phyloP scores from a whole-genome alignment of 1,140 invertebrate genomes.

The Thalassaphorura encarpata region DNA sequence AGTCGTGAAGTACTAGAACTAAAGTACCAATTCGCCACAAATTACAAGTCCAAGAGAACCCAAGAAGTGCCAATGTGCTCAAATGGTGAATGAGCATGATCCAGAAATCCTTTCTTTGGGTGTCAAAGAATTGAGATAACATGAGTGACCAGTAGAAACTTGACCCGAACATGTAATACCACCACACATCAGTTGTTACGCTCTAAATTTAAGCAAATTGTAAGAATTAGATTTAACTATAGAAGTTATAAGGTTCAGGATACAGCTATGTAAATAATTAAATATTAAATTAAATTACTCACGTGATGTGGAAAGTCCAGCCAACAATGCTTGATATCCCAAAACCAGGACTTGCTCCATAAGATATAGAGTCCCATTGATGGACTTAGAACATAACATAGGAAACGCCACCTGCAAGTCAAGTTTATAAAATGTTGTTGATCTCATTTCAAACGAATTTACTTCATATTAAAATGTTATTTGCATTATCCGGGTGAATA shows the following conservation, averaged over 20 bases:
- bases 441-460: constrained; percentile 26
- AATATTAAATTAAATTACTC: constrained; percentile 19
- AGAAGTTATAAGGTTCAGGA: too few species aligned
- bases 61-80: constrained; percentile 78
- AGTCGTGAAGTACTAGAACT: constrained; percentile 85
- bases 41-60: constrained; percentile 90
- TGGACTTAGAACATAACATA: constrained; percentile 77
- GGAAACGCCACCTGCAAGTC: constrained; percentile 64
- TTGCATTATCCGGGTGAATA: too few species aligned
- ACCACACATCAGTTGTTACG: constrained; percentile 54
- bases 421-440: too few species aligned
- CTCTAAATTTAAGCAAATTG: constrained; percentile 23
- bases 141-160: constrained; percentile 93
- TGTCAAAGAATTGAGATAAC: constrained; percentile 79
- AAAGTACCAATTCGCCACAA: constrained; percentile 82
- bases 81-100: constrained; percentile 98
- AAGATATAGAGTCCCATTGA: constrained; percentile 68
- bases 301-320: constrained; percentile 53
- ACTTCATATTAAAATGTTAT: background rate
- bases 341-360: constrained; percentile 90
- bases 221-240: too few species aligned
- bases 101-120: constrained; percentile 90
- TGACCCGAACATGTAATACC: constrained; percentile 93
- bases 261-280: too few species aligned
- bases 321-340: constrained; percentile 86